Evolutionary conservation across 2,888 invertebrate species (phyloP), one percentile per base, ranked within the genome.

Genomic region (Yponomeuta malinellus): DNA sequence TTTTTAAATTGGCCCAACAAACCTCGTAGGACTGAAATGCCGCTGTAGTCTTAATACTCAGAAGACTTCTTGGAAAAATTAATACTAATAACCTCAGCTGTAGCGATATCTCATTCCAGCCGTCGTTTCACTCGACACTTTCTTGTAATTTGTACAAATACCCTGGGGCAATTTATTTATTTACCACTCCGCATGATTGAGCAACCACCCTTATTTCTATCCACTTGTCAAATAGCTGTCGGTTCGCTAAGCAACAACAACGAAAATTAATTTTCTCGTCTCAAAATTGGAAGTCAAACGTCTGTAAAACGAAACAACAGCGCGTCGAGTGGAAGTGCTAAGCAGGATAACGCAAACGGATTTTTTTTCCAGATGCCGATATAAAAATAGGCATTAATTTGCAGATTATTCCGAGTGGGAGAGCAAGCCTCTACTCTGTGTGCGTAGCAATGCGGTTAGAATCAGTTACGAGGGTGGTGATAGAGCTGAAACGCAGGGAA

Each of bases 181-280:
- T 59, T 59, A 15, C 15, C 52, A 59, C 52, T 59, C 52, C 52
- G 15, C 52, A 5, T 59, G 52, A 59, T 59, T 59, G 52, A 59
- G 52, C 15, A 59, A 59, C 52, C 52, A 15, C 15, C 15, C 52
- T 59, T 59, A 59, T 59, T 59, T 15, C 52, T 59, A 12, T 15
- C 52, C 52, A 59, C 52, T 59, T 59, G 52, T 59, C 52, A 59
- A 59, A 59, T 59, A 59, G 52, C 52, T 59, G 52, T 59, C 52
- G 52, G 52, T 59, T 15, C 52, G 15, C 52, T 59, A 12, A 59
- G 15, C 52, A 59, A 59, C 52, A 59, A 59, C 52, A 59, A 59
- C 52, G 52, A 59, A 59, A 59, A 15, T 59, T 15, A 59, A 15
- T 59, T 59, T 59, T 15, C 43, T 43, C 43, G 43, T 59, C 52